phyloP scores from a whole-genome alignment of 2,797 vertebrate genomes.

The Amazona ochrocephala region DNA sequence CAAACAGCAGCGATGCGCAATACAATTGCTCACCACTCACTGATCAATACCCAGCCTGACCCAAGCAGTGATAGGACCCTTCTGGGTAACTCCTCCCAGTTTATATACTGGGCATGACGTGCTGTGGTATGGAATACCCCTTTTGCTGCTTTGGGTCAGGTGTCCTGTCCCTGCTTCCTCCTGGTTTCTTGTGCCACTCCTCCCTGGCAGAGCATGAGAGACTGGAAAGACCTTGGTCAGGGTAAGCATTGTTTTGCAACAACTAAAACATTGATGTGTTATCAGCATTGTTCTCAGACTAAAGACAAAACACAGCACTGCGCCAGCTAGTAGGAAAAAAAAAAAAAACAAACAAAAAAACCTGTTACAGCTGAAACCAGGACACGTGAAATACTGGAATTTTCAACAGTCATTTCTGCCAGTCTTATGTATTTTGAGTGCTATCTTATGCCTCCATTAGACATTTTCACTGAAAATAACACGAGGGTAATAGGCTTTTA shows the following conservation, averaged over 20 bases:
- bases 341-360: background rate
- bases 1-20: background rate
- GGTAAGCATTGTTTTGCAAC: background rate
- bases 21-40: background rate
- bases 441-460: background rate
- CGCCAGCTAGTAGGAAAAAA: background rate
- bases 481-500: background rate
- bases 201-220: background rate
- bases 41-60: background rate
- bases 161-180: background rate
- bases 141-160: background rate
- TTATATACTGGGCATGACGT: background rate
- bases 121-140: background rate
- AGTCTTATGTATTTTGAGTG: background rate
- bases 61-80: background rate
- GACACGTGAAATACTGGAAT: background rate
- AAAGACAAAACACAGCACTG: background rate
- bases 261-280: background rate
- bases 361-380: background rate
- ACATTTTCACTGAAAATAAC: background rate
- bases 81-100: background rate
- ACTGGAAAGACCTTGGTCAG: background rate
- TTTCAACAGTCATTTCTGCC: background rate
- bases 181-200: background rate
- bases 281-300: background rate